These are phyloP conservation scores for Hemitrygon akajei DNA, from an alignment of 2,797 vertebrate species.

Conservation along the genomic window DNA sequence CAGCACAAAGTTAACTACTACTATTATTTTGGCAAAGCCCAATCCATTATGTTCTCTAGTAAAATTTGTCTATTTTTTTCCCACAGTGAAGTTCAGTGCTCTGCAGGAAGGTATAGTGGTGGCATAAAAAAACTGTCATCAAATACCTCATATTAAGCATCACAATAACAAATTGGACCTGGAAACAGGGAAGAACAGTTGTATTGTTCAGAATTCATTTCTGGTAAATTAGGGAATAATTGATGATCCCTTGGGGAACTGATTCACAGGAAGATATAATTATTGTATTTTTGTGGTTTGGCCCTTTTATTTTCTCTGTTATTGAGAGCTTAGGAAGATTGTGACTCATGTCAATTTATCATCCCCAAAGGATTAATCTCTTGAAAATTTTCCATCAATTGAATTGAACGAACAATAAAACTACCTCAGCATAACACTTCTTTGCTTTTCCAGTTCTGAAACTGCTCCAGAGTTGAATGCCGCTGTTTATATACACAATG, in stretches of 20 bases:
- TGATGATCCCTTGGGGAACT: neutral
- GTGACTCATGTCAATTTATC: constrained; percentile 27
- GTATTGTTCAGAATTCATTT: neutral
- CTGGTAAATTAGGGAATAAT: constrained; percentile 17
- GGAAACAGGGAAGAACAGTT: neutral
- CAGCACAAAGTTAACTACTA: neutral
- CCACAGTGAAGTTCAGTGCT: neutral
- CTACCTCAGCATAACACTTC: neutral
- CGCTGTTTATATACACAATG: neutral
- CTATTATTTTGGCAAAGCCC: neutral
- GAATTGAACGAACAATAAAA: constrained; percentile 15
- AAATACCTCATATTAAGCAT: neutral
- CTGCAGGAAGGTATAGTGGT: neutral
- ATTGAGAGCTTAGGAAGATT: neutral
- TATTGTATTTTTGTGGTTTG: constrained; percentile 8
- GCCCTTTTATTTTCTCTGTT: constrained; percentile 13
- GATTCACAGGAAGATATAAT: neutral
- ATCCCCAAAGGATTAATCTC: constrained; percentile 3
- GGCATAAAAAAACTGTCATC: neutral
- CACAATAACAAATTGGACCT: neutral
- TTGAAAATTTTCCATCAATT: constrained; percentile 21
- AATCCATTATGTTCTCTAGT: neutral
- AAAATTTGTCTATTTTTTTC: neutral
- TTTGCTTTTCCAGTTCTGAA: neutral
- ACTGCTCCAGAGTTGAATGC: neutral